A percentile compares a stretch with the other conserved stretches of the same genome.
Evolutionary conservation across 2,113 vertebrate genomes (phyloP).

Genomic region (Polypterus bichir): DNA sequence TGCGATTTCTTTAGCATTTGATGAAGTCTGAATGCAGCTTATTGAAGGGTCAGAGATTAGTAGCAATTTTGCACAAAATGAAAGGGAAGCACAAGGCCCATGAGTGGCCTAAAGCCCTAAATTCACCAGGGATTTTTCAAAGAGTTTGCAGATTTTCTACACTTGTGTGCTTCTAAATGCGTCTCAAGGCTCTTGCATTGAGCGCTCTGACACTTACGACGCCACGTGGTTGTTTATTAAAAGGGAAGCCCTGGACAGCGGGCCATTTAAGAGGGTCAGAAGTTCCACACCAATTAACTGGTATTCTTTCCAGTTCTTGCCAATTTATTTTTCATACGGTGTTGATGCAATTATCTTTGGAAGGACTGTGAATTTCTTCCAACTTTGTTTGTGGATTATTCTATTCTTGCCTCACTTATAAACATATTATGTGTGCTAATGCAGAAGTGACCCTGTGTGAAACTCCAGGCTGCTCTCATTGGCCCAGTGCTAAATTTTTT

Average conservation of each 20-base stretch:
- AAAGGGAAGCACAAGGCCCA: constrained; percentile 34
- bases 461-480: constrained; percentile 21
- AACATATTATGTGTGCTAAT: constrained; percentile 9
- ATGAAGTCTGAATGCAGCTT: constrained; percentile 57
- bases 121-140: constrained; percentile 23
- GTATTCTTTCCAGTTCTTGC: constrained; percentile 13
- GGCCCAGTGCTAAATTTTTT: too few relatives aligned
- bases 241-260: constrained; percentile 24
- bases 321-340: constrained; percentile 19
- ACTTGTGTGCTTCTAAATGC: constrained; percentile 48
- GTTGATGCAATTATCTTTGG: constrained; percentile 7
- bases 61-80: constrained; percentile 37
- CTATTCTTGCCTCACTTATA: not conserved
- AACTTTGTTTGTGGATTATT: not conserved
- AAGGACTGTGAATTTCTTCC: not conserved
- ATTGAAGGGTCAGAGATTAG: constrained; percentile 63
- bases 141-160: constrained; percentile 43
- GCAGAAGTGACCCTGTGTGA: constrained; percentile 16
- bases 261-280: constrained; percentile 30
- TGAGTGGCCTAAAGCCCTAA: constrained; percentile 25
- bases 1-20: constrained; percentile 46
- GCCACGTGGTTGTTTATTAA: constrained; percentile 19
- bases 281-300: constrained; percentile 27
- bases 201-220: constrained; percentile 26
- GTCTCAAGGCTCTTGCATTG: constrained; percentile 30